Evolutionary conservation across 2,113 vertebrate genomes (phyloP), one percentile per base, ranked within the genome.

Genomic region (Myrmecophaga tridactyla): DNA sequence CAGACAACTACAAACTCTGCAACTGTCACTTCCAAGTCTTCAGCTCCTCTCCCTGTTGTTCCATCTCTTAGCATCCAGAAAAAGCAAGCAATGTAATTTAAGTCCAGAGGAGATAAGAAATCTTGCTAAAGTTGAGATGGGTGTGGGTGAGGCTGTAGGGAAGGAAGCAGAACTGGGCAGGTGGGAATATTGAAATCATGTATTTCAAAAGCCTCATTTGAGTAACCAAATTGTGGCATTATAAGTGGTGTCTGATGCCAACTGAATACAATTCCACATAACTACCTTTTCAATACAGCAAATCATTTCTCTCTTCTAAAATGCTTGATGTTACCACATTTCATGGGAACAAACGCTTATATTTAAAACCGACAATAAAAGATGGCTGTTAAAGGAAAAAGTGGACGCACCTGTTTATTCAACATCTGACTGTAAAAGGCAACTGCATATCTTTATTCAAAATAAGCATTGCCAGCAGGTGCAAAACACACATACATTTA

Each of bases 381-480:
- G 46, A 58, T 39, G 41, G 46, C 36, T 56, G 27, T 84, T 73
- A 84, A 62, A 78, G 80, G 75, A 84, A 77, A 90, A 84, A 73
- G 86, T 31, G 27, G 70, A 63, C 21, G 2, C 29, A 21, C 81
- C 84, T 84, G 21, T 77, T 77, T 94, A 43, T 60, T 86, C 27
- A 46, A 3, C 31, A 51, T 53, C 31, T 39, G 41, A 48, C 65
- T 86, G 6, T 48, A 83, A 93, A 94, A 67, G 83, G 90, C 77
- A 88, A 89, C 62, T 86, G 48, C 60, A 6, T 46, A 31, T 63
- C 85, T 69, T 63, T 31, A 72, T 69, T 95, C 82, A 78, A 93
- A 96, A 75, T 81, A 92, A 96, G 91, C 69, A 89, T n/a, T 63
- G 58, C 88, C 90, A 80, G 88, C 41, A 83, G 76, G 93, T 97